Evolutionary conservation across 2,797 vertebrate species (phyloP).

Genomic region (Babyrousa celebensis): DNA sequence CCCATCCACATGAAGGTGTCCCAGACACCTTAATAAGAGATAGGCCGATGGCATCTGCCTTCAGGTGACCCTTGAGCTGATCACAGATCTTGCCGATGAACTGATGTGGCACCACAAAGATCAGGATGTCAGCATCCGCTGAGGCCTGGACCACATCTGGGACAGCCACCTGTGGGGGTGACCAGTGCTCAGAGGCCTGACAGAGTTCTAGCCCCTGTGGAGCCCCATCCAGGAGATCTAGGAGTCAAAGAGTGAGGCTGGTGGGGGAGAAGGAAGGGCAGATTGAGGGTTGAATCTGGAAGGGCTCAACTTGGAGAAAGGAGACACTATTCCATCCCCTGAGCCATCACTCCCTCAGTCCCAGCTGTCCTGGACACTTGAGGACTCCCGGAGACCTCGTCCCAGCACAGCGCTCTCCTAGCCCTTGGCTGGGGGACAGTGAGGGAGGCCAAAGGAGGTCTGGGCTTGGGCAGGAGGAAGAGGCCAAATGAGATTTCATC

Average conservation of each 20-base stretch:
- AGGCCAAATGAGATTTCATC: constrained; percentile 74
- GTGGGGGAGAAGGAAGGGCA: background rate
- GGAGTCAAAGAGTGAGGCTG: background rate
- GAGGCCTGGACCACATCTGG: constrained; percentile 96
- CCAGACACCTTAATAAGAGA: constrained; percentile 97
- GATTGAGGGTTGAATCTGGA: background rate
- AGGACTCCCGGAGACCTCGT: constrained; percentile 59
- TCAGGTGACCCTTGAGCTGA: constrained; percentile 96
- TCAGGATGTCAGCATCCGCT: constrained; percentile 95
- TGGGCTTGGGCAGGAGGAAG: constrained; percentile 71
- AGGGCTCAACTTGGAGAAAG: constrained; percentile 31
- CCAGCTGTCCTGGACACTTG: constrained; percentile 38
- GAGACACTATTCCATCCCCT: background rate
- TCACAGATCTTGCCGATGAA: constrained; percentile 96
- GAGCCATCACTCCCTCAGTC: fast-evolving
- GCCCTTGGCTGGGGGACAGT: constrained; percentile 69
- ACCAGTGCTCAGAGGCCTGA: constrained; percentile 29
- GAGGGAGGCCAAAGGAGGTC: constrained; percentile 60
- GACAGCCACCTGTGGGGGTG: constrained; percentile 94
- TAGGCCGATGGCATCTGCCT: constrained; percentile 94
- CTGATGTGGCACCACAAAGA: constrained; percentile 99
- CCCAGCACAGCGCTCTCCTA: background rate
- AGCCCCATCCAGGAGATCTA: constrained; percentile 4
- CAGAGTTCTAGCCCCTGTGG: background rate
- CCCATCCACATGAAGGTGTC: background rate